Conservation (phyloP, 1,140 invertebrate species). For the Temnothorax nylanderi region DNA sequence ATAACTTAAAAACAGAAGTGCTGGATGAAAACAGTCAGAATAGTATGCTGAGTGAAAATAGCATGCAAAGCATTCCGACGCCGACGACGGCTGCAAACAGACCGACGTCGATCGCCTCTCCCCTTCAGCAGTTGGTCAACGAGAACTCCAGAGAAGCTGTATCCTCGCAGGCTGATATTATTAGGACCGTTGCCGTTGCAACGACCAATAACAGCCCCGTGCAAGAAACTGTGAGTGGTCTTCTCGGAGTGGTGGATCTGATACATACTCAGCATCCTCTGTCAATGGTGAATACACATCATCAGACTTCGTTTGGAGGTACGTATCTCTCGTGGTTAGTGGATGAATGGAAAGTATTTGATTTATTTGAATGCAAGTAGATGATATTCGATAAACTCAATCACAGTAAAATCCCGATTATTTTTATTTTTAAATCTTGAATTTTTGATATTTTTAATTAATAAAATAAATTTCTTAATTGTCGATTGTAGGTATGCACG, state of each 20-base stretch:
- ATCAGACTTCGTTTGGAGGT: constrained; percentile 75
- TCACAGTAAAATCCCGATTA: background rate
- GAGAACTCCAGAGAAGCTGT: constrained; percentile 78
- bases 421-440: background rate
- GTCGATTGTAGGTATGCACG: constrained; percentile 73
- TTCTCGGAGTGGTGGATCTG: constrained; percentile 82
- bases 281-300: constrained; percentile 74
- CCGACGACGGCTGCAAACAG: constrained; percentile 67
- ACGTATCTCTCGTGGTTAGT: background rate
- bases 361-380: too few relatives aligned
- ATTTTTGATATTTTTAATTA: background rate
- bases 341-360: too few relatives aligned
- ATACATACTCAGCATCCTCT: constrained; percentile 82
- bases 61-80: constrained; percentile 80
- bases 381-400: background rate
- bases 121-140: constrained; percentile 80
- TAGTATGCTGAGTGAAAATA: constrained; percentile 86
- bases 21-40: constrained; percentile 90
- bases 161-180: constrained; percentile 71
- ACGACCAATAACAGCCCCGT: constrained; percentile 73
- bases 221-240: constrained; percentile 76
- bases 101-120: constrained; percentile 70
- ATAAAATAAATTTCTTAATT: constrained; percentile 9
- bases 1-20: constrained; percentile 89
- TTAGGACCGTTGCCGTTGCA: constrained; percentile 72